Evolutionary conservation across 2,797 vertebrate species (phyloP), one percentile per base, ranked within the genome.

Genomic region (Danio jaintianensis): DNA sequence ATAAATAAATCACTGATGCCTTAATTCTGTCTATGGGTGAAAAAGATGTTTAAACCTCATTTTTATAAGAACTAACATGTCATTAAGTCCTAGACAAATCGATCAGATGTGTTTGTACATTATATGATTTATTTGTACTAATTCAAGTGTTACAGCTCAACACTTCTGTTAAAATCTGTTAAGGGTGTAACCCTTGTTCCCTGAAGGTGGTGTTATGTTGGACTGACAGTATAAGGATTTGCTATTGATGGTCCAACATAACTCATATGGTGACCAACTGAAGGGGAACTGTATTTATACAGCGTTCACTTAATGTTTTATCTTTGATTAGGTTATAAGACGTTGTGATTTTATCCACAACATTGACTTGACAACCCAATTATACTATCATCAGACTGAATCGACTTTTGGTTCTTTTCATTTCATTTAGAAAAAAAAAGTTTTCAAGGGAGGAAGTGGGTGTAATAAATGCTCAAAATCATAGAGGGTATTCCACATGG

Each of bases 221-320:
- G 29, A 29, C 29, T 29, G 3, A 29, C 29, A 29, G 29, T 29
- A 29, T 29, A 3, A 29, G 29, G 29, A 29, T 29, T 29, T 29
- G 29, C 29, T 29, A 29, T 29, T 1, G 29, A 29, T 29, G 29
- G 3, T 29, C 29, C 29, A 3, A 1, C 1, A 29, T 29, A 29
- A 29, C 29, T 29, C 29, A n/a, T n/a, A n/a, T n/a, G n/a, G n/a
- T n/a, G n/a, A n/a, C n/a, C n/a, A n/a, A n/a, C n/a, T n/a, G n/a
- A n/a, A n/a, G 64, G 62, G 8, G 72, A 43, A 13, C 40, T 58
- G 40, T 13, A 67, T 75, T 62, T 74, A 48, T 67, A 70, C 18
- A n/a, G n/a, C n/a, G n/a, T n/a, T 38, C 56, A 18, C 7, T 20
- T 43, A 78, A 40, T 58, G 53, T 10, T 58, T 16, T 63, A 18